Evolutionary conservation across 2,797 vertebrate genomes (phyloP), one percentile per base, ranked within the genome.

Genomic region (Phoebastria nigripes): DNA sequence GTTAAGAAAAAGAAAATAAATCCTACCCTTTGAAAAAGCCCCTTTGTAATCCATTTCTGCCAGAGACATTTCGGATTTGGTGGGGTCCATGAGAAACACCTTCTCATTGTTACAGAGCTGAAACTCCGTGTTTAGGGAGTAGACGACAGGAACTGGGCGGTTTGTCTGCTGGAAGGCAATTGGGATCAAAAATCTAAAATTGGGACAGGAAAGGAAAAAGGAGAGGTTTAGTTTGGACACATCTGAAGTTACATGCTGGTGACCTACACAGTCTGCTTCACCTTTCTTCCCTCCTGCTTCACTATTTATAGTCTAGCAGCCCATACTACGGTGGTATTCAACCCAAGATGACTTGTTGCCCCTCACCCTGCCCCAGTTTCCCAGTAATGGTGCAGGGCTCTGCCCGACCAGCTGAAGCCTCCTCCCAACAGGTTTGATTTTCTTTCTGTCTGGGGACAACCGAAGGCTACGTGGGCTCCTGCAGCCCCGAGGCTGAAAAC

Each of bases 1-100:
- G 4, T 54, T 55, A 81, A 47, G 26, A 35, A 2, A 63, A 65
- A 7, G 21, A 31, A 26, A 63, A 31, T 2, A 35, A 10, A 28
- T 42, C 93, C 49, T 97, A 99, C 99, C 99, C 98, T 99, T 99
- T 29, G 99, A 99, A 96, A 99, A 99, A 6, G 99, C 99, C 70
- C 99, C 99, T 96, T 99, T 99, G 98, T 99, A 99, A 97, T 99
- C 99, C 99, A 99, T 99, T 98, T 99, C 99, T 46, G 99, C 98
- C 98, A 99, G 97, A 4, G 99, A 98, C 97, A 99, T 98, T 24
- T 99, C 99, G 0, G 98, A 91, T 3, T 95, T 96, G 90, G 98
- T 98, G 11, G 99, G 99, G 65, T 99, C 99, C 99, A 99, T 98
- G 69, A 99, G 97, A 94, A 99, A 99, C 33, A 99, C 98, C 96